Percentiles rank a stretch among this genome's conserved stretches.
phyloP scores from a whole-genome alignment of 2,888 invertebrate species.

The Xanthostigma xanthostigma region DNA sequence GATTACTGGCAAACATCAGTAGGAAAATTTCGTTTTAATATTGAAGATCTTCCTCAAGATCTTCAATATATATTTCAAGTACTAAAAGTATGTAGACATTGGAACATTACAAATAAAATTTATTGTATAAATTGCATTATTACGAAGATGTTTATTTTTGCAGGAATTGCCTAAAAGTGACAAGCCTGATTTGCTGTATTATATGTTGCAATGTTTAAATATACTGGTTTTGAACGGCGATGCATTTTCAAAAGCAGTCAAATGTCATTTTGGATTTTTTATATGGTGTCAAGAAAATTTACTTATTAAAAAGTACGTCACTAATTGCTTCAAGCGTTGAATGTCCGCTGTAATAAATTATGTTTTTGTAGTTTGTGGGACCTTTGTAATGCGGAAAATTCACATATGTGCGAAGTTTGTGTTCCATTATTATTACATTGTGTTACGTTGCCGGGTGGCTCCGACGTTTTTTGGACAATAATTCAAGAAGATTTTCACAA shows the following conservation, averaged over 20 bases:
- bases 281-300: constrained; percentile 94
- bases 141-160: constrained; percentile 6
- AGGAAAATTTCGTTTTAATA: constrained; percentile 80
- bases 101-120: not conserved
- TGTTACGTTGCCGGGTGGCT: constrained; percentile 83
- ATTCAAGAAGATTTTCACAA: constrained; percentile 89
- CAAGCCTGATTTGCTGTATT: constrained; percentile 86
- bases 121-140: constrained; percentile 3
- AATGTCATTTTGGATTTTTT: constrained; percentile 82
- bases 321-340: not conserved
- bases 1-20: constrained; percentile 89
- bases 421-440: constrained; percentile 91
- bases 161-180: constrained; percentile 66
- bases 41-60: constrained; percentile 81
- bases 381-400: constrained; percentile 79
- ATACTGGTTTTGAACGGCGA: constrained; percentile 86
- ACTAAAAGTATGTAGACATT: constrained; percentile 43
- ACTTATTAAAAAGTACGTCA: constrained; percentile 71
- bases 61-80: constrained; percentile 87
- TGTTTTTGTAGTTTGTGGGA: constrained; percentile 66
- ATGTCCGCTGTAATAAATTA: not conserved
- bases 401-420: constrained; percentile 83
- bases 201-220: constrained; percentile 82
- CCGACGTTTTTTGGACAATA: constrained; percentile 91
- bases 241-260: constrained; percentile 70